Conservation (phyloP, 2,797 vertebrate genomes). For the Chrosomus eos region DNA sequence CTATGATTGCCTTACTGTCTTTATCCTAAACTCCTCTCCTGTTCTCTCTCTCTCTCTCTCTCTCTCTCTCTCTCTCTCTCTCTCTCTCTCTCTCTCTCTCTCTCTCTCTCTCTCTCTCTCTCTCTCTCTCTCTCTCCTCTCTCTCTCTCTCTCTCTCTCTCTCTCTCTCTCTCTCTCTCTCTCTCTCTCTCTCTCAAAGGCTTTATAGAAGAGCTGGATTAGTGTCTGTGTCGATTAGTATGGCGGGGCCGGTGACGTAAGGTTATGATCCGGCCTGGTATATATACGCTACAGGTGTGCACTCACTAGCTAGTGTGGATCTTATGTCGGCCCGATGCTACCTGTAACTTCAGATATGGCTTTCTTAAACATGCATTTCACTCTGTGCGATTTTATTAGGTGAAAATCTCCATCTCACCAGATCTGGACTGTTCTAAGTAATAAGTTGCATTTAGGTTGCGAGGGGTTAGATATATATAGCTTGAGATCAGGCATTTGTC, state of each 20-base stretch:
- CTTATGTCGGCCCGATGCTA: not conserved
- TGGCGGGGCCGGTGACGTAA: slow-evolving; percentile 75
- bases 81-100: too few species aligned
- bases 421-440: not conserved
- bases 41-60: slow-evolving; percentile 76
- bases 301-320: not conserved
- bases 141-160: slow-evolving; percentile 77
- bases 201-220: slow-evolving; percentile 87
- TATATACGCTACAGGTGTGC: not conserved
- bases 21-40: slow-evolving; percentile 67
- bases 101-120: slow-evolving; percentile 73
- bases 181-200: slow-evolving; percentile 80
- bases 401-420: not conserved
- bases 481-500: not conserved
- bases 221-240: slow-evolving; percentile 81
- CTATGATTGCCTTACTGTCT: slow-evolving; percentile 73
- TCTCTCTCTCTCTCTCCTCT: slow-evolving; percentile 75
- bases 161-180: slow-evolving; percentile 75
- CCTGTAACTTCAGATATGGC: not conserved
- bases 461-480: slow-evolving; percentile 16
- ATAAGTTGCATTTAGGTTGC: slow-evolving; percentile 3
- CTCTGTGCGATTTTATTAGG: not conserved
- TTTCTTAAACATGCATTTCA: not conserved
- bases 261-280: not conserved
- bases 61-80: slow-evolving; percentile 75